Evolutionary conservation across 1,140 invertebrate species (phyloP).

Genomic region (Spodoptera frugiperda): DNA sequence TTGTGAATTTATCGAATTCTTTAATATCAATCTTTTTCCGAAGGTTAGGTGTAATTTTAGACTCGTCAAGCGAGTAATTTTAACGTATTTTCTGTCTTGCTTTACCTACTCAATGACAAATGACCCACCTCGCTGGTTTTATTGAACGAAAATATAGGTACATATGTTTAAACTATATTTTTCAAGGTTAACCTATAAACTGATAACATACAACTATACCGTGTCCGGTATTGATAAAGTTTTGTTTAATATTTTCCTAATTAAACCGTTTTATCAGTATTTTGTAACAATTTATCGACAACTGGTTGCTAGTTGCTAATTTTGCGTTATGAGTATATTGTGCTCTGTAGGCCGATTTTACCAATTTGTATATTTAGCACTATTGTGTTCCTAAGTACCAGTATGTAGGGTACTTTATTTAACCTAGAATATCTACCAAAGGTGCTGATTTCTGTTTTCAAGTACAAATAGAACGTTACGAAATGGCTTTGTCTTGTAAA

Average conservation of each 20-base stretch:
- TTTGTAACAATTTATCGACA: not conserved
- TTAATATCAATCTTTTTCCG: not conserved
- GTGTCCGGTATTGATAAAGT: not conserved
- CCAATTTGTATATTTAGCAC: constrained; percentile 27
- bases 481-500: constrained; percentile 24
- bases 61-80: not conserved
- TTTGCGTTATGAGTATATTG: not conserved
- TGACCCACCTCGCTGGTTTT: no score
- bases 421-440: not conserved
- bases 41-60: constrained; percentile 5
- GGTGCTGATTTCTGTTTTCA: constrained; percentile 7
- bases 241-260: constrained; percentile 1
- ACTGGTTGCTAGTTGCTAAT: constrained; percentile 10
- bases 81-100: not conserved
- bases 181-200: not conserved
- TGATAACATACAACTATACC: constrained; percentile 9
- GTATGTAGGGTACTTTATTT: not conserved
- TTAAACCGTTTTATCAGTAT: constrained; percentile 4
- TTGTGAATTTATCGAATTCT: constrained; percentile 3
- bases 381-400: not conserved
- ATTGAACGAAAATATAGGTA: no score
- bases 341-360: not conserved
- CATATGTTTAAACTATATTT: no score
- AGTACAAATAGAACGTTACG: constrained; percentile 19
- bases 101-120: no score